Evolutionary conservation across 2,888 invertebrate species (phyloP), one percentile per base, ranked within the genome.

Genomic region (Petrophora chlorosata): DNA sequence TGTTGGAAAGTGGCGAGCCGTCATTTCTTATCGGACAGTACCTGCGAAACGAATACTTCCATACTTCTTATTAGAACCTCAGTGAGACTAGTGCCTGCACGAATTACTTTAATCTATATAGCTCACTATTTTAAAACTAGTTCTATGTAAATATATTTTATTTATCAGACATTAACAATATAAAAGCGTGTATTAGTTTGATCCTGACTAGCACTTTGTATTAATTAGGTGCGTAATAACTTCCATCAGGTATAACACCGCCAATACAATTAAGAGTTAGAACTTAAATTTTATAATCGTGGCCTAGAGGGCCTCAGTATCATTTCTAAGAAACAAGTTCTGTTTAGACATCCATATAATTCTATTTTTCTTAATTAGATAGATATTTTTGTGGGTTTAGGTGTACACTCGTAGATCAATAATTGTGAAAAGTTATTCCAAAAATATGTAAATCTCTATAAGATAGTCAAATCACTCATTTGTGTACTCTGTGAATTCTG

Each of bases 41-140:
- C 25, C 26, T 47, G 25, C 10, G 32, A 30, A 30, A 41, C 33
- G 32, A 43, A 44, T 50, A 56, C 52, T 60, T 59, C 53, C 59
- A 59, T 28, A 29, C 57, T 39, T 60, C 40, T 50, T 46, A 49
- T 53, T 65, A 65, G 53, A 66, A 68, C 61, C 55, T 65, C 70
- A 78, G 78, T 77, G 78, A 77, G 78, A 77, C 58, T 70, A 74
- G 76, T 78, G 78, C 76, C 78, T 78, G 70, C 62, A 66, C 61
- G 58, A 63, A 61, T 66, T 67, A 57, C 40, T 56, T 64, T 13
- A 33, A 38, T 43, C 25, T 42, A 41, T 58, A 53, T 67, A 61
- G 54, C 53, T 56, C 47, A 54, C 53, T 54, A 59, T 52, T 53
- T 30, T 56, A 57, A 56, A 53, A 38, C 51, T 56, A 58, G 40